A percentile compares a stretch with the other conserved stretches of the same genome.
Evolutionary conservation across 2,888 invertebrate genomes (phyloP).

Genomic region (Oscheius sp.): DNA sequence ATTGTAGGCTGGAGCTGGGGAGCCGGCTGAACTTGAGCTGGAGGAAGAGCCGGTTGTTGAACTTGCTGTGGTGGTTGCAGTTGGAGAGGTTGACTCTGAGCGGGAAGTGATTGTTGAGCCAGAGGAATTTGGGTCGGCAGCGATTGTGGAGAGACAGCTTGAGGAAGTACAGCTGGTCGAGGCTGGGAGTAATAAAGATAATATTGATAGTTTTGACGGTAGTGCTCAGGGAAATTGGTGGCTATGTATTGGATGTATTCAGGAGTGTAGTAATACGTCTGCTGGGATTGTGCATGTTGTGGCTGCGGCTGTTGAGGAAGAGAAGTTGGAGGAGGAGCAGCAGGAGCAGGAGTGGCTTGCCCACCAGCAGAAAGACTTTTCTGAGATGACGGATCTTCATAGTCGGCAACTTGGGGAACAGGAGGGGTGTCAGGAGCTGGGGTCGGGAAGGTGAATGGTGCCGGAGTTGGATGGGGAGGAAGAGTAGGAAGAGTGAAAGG

Average conservation of each 20-base stretch:
- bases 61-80: not conserved
- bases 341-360: not conserved
- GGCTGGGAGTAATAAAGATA: constrained; percentile 23
- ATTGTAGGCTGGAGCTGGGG: constrained; percentile 1
- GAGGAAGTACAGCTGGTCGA: constrained; percentile 14
- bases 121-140: not conserved
- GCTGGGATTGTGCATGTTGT: constrained; percentile 14
- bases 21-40: not conserved
- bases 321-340: constrained; percentile 18
- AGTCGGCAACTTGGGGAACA: constrained; percentile 26
- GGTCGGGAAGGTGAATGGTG: constrained; percentile 52
- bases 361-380: not conserved
- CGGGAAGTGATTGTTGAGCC: constrained; percentile 2
- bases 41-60: not conserved
- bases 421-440: constrained; percentile 21
- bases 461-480: constrained; percentile 43
- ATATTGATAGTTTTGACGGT: constrained; percentile 26
- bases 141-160: not conserved
- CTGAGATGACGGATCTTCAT: constrained; percentile 32
- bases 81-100: not conserved
- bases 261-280: constrained; percentile 7
- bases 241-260: constrained; percentile 14
- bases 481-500: constrained; percentile 52
- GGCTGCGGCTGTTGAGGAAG: constrained; percentile 20
- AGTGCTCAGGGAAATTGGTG: constrained; percentile 9